phyloP scores from a whole-genome alignment of 1,140 invertebrate genomes.

The Hetaerina americana region DNA sequence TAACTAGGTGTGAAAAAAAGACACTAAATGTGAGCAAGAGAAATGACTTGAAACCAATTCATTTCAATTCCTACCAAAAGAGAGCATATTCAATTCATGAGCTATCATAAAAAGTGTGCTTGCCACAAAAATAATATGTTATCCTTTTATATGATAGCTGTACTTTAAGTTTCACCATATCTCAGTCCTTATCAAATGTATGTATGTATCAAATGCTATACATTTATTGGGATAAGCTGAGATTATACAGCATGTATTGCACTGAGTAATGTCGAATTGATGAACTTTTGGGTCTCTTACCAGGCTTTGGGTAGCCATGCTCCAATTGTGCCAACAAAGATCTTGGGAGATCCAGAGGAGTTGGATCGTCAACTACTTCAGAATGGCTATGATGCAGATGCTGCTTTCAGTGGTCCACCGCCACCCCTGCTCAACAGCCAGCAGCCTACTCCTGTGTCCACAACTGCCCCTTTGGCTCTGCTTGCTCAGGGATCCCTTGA shows the following conservation, averaged over 20 bases:
- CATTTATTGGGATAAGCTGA: background rate
- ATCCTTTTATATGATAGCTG: too few relatives aligned
- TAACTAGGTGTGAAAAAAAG: too few relatives aligned
- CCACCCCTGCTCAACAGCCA: background rate
- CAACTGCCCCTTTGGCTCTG: background rate
- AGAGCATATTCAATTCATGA: too few relatives aligned
- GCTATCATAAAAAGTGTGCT: too few relatives aligned
- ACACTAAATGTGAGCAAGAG: too few relatives aligned
- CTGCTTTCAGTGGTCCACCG: background rate
- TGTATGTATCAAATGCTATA: background rate
- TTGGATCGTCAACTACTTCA: constrained; percentile 73
- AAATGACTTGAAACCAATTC: too few relatives aligned
- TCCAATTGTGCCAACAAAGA: constrained; percentile 68
- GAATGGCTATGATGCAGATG: constrained; percentile 49
- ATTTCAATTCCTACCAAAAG: too few relatives aligned
- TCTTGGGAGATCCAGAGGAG: constrained; percentile 73
- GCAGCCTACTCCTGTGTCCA: background rate
- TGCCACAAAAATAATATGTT: too few relatives aligned
- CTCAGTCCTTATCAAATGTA: background rate
- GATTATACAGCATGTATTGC: background rate
- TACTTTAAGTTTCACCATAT: background rate
- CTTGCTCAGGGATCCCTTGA: background rate
- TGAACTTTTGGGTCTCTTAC: too few relatives aligned
- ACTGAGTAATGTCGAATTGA: background rate
- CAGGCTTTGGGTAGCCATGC: constrained; percentile 57